Evolutionary conservation across 2,113 vertebrate genomes (phyloP).

Genomic region (Leptodactylus fuscus): DNA sequence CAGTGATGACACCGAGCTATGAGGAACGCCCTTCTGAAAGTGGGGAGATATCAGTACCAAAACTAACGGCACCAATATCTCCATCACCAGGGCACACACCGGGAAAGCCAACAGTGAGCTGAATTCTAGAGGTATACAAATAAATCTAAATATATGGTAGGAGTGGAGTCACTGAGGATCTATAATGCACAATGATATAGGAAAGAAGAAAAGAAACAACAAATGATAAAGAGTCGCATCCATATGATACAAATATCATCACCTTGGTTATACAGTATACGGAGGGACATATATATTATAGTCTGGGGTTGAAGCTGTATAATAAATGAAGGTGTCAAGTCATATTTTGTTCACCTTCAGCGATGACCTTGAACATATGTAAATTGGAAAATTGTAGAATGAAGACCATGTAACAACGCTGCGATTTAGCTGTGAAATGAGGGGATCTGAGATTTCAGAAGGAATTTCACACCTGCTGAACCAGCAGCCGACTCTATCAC

Average conservation of each 20-base stretch:
- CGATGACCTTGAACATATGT: neutral
- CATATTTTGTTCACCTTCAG: neutral
- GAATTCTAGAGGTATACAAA: too few relatives aligned
- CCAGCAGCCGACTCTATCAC: constrained; percentile 62
- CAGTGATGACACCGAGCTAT: too few relatives aligned
- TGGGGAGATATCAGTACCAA: too few relatives aligned
- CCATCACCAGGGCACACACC: too few relatives aligned
- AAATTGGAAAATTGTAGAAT: neutral
- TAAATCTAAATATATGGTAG: too few relatives aligned
- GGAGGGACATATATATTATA: neutral
- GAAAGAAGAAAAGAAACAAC: too few relatives aligned
- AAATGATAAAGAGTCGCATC: too few relatives aligned
- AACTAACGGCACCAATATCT: too few relatives aligned
- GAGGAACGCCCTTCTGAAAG: too few relatives aligned
- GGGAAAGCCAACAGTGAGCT: too few relatives aligned
- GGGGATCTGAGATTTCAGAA: constrained; percentile 64
- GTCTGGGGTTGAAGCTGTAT: neutral
- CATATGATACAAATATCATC: neutral
- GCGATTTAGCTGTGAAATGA: constrained; percentile 7
- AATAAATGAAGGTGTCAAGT: neutral
- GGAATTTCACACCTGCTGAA: constrained; percentile 76
- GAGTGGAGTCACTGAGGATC: too few relatives aligned
- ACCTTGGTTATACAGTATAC: neutral
- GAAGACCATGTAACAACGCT: neutral
- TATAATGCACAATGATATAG: too few relatives aligned